Evolutionary conservation across 2,797 vertebrate genomes (phyloP).

Genomic region (Trematomus bernacchii): DNA sequence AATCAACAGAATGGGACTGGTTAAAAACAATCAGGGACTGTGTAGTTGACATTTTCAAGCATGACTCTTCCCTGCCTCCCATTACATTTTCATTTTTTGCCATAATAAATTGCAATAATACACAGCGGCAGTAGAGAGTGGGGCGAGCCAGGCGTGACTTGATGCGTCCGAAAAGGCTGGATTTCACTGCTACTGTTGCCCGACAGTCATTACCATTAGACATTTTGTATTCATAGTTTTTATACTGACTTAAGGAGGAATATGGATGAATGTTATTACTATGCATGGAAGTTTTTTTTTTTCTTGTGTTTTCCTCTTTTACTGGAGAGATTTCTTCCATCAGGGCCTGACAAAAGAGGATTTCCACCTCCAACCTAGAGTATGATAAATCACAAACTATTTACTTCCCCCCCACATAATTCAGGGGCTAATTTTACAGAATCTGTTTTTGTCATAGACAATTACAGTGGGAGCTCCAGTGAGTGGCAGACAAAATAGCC

Average conservation of each 20-base stretch:
- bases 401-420: constrained; percentile 85
- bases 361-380: constrained; percentile 84
- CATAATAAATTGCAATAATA: constrained; percentile 89
- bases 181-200: constrained; percentile 75
- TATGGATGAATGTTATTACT: constrained; percentile 88
- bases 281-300: constrained; percentile 81
- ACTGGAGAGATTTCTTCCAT: constrained; percentile 80
- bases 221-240: constrained; percentile 89
- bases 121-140: constrained; percentile 75
- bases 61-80: constrained; percentile 83
- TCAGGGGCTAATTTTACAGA: constrained; percentile 87
- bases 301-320: constrained; percentile 56
- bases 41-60: constrained; percentile 88
- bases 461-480: constrained; percentile 84
- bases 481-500: constrained; percentile 90
- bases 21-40: constrained; percentile 85
- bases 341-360: constrained; percentile 83
- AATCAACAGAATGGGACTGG: constrained; percentile 79
- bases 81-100: constrained; percentile 85
- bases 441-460: constrained; percentile 90
- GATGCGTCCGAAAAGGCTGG: constrained; percentile 77
- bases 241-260: constrained; percentile 84
- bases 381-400: constrained; percentile 89
- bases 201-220: constrained; percentile 85
- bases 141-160: constrained; percentile 80